Percentiles rank a stretch among this genome's conserved stretches.
Evolutionary conservation across 2,888 invertebrate species (phyloP).

Genomic region (Mythimna loreyi): DNA sequence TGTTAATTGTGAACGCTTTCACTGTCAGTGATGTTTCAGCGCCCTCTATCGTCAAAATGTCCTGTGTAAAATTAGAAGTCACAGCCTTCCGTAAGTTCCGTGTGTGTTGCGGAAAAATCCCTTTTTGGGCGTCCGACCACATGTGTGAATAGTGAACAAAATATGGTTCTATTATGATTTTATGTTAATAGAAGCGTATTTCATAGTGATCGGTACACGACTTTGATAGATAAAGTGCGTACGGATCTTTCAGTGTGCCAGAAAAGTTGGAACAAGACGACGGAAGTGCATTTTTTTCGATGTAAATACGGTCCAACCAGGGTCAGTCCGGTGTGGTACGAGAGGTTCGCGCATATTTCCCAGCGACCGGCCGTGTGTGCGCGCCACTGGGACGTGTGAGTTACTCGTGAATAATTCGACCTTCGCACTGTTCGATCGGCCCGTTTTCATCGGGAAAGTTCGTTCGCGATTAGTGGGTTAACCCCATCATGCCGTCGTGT

Average conservation of each 20-base stretch:
- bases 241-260: conserved; percentile 80
- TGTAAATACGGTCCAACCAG: conserved; percentile 90
- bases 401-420: conserved; percentile 77
- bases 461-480: conserved; percentile 81
- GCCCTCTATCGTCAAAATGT: conserved; percentile 86
- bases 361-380: conserved; percentile 73
- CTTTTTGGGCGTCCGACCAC: conserved; percentile 93
- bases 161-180: conserved; percentile 88
- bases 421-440: conserved; percentile 81
- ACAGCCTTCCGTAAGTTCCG: conserved; percentile 90
- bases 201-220: conserved; percentile 78
- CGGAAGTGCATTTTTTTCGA: conserved; percentile 90
- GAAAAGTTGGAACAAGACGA: conserved; percentile 83
- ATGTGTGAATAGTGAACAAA: conserved; percentile 91
- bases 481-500: conserved; percentile 88
- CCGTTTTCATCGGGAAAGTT: conserved; percentile 79
- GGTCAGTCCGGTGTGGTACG: conserved; percentile 88
- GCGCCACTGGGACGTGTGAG: conserved; percentile 74
- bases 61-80: conserved; percentile 89
- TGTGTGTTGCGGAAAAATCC: conserved; percentile 92
- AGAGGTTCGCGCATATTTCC: conserved; percentile 83
- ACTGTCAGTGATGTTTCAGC: conserved; percentile 72
- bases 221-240: conserved; percentile 80
- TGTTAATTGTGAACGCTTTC: conserved; percentile 74
- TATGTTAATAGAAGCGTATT: conserved; percentile 77